Evolutionary conservation across 2,113 vertebrate species (phyloP).

Genomic region (Platysteira castanea): DNA sequence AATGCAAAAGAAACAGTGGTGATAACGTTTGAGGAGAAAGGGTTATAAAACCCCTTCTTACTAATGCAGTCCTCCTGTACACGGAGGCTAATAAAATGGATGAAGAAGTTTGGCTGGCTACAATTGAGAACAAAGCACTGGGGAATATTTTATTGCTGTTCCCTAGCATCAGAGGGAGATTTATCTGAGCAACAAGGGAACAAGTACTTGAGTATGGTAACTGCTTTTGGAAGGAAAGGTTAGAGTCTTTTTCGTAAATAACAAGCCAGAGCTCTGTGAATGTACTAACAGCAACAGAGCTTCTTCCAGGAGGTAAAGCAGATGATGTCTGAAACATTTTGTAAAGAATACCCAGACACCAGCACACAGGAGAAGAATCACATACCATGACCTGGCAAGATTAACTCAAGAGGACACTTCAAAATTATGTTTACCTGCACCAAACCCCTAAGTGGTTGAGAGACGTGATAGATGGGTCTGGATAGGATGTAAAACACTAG

Average conservation of each 20-base stretch:
- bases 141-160: not conserved
- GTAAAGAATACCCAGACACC: not conserved
- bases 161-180: not conserved
- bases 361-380: not conserved
- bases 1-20: not conserved
- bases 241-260: not conserved
- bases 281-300: not conserved
- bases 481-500: not conserved
- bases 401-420: not conserved
- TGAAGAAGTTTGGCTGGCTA: not conserved
- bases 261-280: not conserved
- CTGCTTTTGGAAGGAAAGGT: not conserved
- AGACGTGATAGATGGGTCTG: not conserved
- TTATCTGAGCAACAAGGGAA: not conserved
- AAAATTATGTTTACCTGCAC: not conserved
- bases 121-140: not conserved
- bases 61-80: not conserved
- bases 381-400: not conserved
- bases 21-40: not conserved
- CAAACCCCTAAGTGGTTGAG: not conserved
- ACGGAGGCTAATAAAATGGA: not conserved
- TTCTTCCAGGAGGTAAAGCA: not conserved
- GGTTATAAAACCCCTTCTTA: not conserved
- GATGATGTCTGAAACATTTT: not conserved
- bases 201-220: not conserved